These are phyloP conservation scores for Orchesella cincta DNA, from an alignment of 1,140 invertebrate species.

Conservation along the genomic window DNA sequence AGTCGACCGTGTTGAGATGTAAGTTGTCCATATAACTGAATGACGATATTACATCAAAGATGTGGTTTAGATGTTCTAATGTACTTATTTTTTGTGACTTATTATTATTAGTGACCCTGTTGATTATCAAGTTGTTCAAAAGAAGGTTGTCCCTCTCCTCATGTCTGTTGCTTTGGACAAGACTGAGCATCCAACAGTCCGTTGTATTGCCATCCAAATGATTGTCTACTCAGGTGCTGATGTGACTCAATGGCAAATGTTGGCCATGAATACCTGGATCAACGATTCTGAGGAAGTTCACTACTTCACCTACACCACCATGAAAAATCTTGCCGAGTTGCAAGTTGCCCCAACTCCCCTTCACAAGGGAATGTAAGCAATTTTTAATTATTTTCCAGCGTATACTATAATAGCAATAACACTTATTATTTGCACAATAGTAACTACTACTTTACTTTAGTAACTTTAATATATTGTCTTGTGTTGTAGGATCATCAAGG, in stretches of 20 bases:
- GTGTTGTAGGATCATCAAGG: constrained; percentile 36
- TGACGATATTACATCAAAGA: background rate
- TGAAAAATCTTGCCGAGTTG: constrained; percentile 41
- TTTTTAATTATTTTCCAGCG: background rate
- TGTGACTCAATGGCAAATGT: constrained; percentile 49
- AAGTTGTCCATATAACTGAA: too few species aligned
- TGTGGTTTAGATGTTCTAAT: background rate
- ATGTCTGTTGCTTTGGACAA: constrained; percentile 50
- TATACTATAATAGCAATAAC: background rate
- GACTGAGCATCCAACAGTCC: constrained; percentile 50
- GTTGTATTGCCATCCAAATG: constrained; percentile 49
- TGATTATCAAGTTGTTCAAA: constrained; percentile 39
- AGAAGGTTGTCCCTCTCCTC: constrained; percentile 49
- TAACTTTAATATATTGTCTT: background rate
- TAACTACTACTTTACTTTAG: background rate
- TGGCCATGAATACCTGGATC: constrained; percentile 50
- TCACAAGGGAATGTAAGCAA: constrained; percentile 28
- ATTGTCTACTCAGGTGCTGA: constrained; percentile 46
- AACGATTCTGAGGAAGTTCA: constrained; percentile 45
- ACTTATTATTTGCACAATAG: too few species aligned
- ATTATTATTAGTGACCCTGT: constrained; percentile 31
- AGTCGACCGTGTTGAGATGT: constrained; percentile 37
- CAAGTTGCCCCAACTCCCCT: constrained; percentile 20
- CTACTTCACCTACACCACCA: constrained; percentile 47
- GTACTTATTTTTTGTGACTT: background rate